Evolutionary conservation across 2,113 vertebrate species (phyloP), one percentile per base, ranked within the genome.

Genomic region (Tiliqua scincoides): DNA sequence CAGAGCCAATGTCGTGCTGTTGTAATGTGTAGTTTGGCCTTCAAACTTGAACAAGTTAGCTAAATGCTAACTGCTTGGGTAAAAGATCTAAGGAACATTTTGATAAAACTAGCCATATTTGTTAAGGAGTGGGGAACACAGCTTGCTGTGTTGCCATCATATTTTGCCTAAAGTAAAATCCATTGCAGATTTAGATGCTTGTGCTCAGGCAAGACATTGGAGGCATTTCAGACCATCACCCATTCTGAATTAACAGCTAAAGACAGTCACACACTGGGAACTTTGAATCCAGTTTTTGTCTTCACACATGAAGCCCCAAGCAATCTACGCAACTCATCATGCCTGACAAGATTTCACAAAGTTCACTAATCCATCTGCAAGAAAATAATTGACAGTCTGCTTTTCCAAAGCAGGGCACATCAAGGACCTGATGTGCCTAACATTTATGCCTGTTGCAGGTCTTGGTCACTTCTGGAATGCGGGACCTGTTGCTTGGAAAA

Each of bases 391-490:
- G 40, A 35, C 25, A 65, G 37, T 25, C 35, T 14, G 7, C 5
- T 75, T 40, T 75, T 62, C 82, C 18, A 83, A 76, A 43, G 30
- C 6, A 12, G 11, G 48, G 63, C 3, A 71, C 20, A 72, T 71
- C 10, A 87, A 10, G 57, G 32, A 67, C 20, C 52, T 61, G n/a
- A n/a, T n/a, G n/a, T n/a, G n/a, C 62, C 65, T 79, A 43, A 27
- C 6, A 27, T 57, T 48, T 21, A 5, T 0, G 37, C 27, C 0
- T 62, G 18, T 3, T 18, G 0, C 8, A 48, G 67, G 20, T 70
- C 54, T 68, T 23, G 59, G 78, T 17, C 62, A 54, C n/a, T 57
- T 65, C 67, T 43, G 17, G 27, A 72, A 30, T 30, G 37, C 37
- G 11, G 57, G 18, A 23, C 35, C 7, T 61, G 1, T 1, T 83